These are phyloP conservation scores for Rhinichthys osculus DNA, from an alignment of 2,797 vertebrate genomes.

Conservation along the genomic window DNA sequence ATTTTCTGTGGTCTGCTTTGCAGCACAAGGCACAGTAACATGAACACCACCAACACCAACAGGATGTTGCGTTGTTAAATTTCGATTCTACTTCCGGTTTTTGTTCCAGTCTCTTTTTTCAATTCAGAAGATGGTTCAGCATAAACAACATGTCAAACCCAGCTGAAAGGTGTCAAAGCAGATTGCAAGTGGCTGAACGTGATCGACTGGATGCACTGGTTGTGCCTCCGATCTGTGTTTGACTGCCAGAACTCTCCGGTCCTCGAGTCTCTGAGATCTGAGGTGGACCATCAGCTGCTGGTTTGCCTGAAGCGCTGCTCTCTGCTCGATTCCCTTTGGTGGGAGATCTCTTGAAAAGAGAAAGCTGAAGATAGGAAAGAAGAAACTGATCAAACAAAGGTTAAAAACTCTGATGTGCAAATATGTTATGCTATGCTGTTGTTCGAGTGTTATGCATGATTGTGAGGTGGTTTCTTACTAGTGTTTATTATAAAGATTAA, in stretches of 20 bases:
- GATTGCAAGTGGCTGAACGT: conserved; percentile 80
- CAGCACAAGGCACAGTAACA: conserved; percentile 19
- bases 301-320: conserved; percentile 11
- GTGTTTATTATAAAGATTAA: background rate
- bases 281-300: conserved; percentile 35
- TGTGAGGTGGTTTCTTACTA: background rate
- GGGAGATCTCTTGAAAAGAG: conserved; percentile 83
- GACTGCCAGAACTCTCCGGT: conserved; percentile 62
- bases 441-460: background rate
- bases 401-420: background rate
- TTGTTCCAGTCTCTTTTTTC: background rate
- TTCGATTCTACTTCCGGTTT: conserved; percentile 5
- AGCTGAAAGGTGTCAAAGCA: conserved; percentile 79
- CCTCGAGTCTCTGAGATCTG: conserved; percentile 62
- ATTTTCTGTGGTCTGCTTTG: conserved; percentile 11
- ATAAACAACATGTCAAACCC: background rate
- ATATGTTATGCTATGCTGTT: background rate
- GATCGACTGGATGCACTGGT: conserved; percentile 68
- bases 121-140: background rate
- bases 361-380: conserved; percentile 78
- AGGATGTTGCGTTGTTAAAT: background rate
- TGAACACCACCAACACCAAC: background rate
- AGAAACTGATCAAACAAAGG: background rate
- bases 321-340: conserved; percentile 64
- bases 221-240: conserved; percentile 42